A percentile compares a stretch with the other conserved stretches of the same genome.
These are phyloP conservation scores for Anabacerthia variegaticeps DNA, from an alignment of 2,797 vertebrate species.

Conservation along the genomic window DNA sequence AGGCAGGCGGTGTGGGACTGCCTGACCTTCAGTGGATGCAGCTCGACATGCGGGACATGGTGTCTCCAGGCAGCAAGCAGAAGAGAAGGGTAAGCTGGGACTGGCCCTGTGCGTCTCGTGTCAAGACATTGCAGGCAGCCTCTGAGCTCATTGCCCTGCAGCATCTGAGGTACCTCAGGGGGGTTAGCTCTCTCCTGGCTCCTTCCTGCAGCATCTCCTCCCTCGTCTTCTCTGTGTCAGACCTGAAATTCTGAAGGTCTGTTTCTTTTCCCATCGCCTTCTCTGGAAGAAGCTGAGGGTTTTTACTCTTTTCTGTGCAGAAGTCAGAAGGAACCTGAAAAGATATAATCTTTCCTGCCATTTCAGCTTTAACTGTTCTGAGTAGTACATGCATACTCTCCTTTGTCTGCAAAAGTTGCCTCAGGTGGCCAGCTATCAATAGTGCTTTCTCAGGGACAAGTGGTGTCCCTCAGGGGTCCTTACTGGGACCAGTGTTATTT, in stretches of 20 bases:
- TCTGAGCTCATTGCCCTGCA: background rate
- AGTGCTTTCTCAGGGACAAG: background rate
- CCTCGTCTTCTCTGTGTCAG: background rate
- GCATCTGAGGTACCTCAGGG: background rate
- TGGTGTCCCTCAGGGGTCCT: background rate
- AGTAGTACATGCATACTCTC: accelerated
- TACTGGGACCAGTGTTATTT: background rate
- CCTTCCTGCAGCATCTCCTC: background rate
- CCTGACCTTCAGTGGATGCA: background rate
- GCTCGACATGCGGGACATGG: accelerated
- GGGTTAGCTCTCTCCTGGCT: background rate
- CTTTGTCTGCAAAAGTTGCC: background rate
- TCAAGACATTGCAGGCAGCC: background rate
- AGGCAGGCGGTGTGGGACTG: background rate
- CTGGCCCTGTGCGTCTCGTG: background rate
- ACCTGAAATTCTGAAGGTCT: background rate
- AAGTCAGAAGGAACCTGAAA: background rate
- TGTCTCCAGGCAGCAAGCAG: background rate
- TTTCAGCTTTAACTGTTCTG: background rate
- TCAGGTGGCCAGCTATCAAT: background rate
- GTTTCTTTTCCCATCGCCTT: background rate
- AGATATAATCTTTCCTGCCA: background rate
- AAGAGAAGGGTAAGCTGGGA: background rate
- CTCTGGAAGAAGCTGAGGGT: background rate
- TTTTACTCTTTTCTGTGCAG: background rate